Conservation (phyloP, 2,888 invertebrate genomes). For the Conistra vaccinii region DNA sequence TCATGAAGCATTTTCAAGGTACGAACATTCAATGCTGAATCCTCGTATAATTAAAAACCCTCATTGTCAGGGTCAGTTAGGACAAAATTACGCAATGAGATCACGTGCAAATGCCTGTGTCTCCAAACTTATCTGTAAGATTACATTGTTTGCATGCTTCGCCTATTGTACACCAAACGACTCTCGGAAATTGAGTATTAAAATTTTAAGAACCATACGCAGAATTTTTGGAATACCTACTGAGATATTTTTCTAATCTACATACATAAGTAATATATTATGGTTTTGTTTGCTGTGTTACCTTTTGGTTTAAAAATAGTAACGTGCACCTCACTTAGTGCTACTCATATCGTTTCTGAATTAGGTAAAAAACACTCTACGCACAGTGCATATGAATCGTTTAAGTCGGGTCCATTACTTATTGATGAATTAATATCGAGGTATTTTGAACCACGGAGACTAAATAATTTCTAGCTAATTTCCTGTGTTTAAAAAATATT, state of each 20-base stretch:
- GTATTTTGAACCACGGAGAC: neutral
- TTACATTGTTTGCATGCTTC: conserved; percentile 84
- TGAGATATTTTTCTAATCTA: conserved; percentile 19
- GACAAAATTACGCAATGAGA: conserved; percentile 73
- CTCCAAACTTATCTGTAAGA: conserved; percentile 81
- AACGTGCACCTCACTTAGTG: neutral
- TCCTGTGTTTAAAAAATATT: neutral
- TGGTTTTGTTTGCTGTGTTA: neutral
- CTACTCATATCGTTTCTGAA: neutral
- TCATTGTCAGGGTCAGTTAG: conserved; percentile 68
- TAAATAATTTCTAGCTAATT: neutral
- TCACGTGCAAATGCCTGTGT: conserved; percentile 73
- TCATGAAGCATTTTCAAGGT: conserved; percentile 10
- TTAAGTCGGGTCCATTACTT: neutral
- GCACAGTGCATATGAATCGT: neutral
- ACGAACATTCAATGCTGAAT: conserved; percentile 18
- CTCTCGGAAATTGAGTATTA: conserved; percentile 67
- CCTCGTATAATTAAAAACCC: conserved; percentile 3
- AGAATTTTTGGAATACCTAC: conserved; percentile 19
- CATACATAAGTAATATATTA: no score
- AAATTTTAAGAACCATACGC: conserved; percentile 54
- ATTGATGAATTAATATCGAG: neutral
- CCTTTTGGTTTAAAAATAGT: neutral
- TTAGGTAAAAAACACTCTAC: neutral
- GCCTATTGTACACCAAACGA: conserved; percentile 78